Evolutionary conservation across 2,797 vertebrate species (phyloP), one percentile per base, ranked within the genome.

Genomic region (Emys orbicularis): DNA sequence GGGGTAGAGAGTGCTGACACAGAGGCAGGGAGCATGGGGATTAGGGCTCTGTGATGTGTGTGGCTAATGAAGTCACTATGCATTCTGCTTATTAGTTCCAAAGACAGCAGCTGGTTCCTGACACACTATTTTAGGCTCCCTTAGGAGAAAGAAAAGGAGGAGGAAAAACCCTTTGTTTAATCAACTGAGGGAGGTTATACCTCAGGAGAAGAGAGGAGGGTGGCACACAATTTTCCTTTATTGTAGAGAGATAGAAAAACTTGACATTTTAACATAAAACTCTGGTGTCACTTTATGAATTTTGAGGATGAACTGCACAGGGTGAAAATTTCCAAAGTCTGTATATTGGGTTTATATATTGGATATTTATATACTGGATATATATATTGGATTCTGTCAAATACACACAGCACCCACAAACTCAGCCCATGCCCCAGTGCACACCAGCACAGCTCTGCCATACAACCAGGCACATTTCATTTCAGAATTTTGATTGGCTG

Each of bases 101-200:
- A 90, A 89, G 77, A 88, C 92, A 96, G 93, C 94, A 86, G 90
- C 59, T 74, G 83, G 90, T 68, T 91, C 84, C 76, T 88, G 94
- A 92, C 91, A 81, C 41, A 49, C 94, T 90, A 72, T 91, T 88
- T 89, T 53, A 41, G 83, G 79, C 1, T 90, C 83, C 79, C 19
- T 89, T 80, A 96, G 47, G 86, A 92, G 96, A 96, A 77, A 92
- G 89, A 52, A 76, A 83, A 90, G 90, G 77, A 84, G 54, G 50
- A 57, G 25, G 23, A n/a, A 50, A 82, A 79, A 27, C 12, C 21
- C 21, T 87, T 85, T 76, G 61, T 6, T 53, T 84, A 88, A 93
- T 89, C 93, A 90, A 79, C 50, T 56, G 1, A 34, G 44, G 88
- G 95, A 86, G 41, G 21, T 79, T 50, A 29, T 12, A 37, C 5